Evolutionary conservation across 1,140 invertebrate species (phyloP).

Genomic region (Pogonomyrmex barbatus): DNA sequence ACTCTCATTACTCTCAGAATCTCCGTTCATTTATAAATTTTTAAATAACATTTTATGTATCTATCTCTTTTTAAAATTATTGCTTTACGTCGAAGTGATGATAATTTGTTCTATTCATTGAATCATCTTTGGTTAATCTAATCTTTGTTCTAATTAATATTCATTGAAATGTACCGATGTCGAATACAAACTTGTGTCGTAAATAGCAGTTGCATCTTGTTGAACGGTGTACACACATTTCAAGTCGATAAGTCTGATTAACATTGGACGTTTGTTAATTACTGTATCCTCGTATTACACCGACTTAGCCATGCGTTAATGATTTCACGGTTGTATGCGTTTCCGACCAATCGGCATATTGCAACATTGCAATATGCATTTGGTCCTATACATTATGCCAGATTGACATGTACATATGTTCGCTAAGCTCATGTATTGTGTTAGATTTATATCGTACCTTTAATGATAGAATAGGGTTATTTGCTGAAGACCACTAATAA

Average conservation of each 20-base stretch:
- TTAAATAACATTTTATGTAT: background rate
- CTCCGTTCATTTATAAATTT: background rate
- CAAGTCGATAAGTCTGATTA: slow-evolving; percentile 75
- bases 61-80: background rate
- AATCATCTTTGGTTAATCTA: slow-evolving; percentile 7
- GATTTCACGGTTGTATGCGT: slow-evolving; percentile 68
- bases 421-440: slow-evolving; percentile 17
- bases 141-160: slow-evolving; percentile 10
- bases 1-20: background rate
- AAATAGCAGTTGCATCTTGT: slow-evolving; percentile 61
- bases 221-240: slow-evolving; percentile 63
- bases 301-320: slow-evolving; percentile 75
- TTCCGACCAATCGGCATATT: slow-evolving; percentile 69
- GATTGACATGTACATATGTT: slow-evolving; percentile 62
- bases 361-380: slow-evolving; percentile 69
- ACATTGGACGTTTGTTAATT: slow-evolving; percentile 75
- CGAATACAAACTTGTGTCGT: slow-evolving; percentile 46
- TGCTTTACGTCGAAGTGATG: background rate
- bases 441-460: slow-evolving; percentile 44
- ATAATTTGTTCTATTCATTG: background rate
- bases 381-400: slow-evolving; percentile 30
- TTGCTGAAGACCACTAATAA: slow-evolving; percentile 63
- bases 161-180: background rate
- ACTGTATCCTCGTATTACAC: slow-evolving; percentile 67
- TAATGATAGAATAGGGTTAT: slow-evolving; percentile 58